Percentiles rank a stretch among this genome's conserved stretches.
Conservation (phyloP, 1,140 invertebrate species). For the Trichonephila inaurata region DNA sequence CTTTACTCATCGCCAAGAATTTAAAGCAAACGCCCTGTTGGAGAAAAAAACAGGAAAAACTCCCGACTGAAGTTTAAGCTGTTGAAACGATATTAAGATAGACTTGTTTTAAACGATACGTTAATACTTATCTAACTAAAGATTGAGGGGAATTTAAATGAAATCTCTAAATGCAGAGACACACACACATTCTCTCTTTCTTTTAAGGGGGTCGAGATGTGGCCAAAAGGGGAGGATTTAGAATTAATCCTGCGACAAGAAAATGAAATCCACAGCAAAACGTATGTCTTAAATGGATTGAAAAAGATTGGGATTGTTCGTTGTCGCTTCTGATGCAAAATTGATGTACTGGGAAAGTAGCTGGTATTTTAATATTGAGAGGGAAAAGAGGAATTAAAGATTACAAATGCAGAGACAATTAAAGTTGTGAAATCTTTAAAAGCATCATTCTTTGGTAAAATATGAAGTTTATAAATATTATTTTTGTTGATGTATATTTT, state of each 20-base stretch:
- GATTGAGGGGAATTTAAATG: conserved; percentile 66
- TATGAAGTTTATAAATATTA: too few relatives aligned
- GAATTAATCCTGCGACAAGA: conserved; percentile 63
- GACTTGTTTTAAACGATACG: conserved; percentile 50
- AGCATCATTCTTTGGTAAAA: too few relatives aligned
- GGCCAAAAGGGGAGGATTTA: conserved; percentile 8
- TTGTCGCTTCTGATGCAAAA: neutral
- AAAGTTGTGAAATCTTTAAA: too few relatives aligned
- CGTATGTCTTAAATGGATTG: conserved; percentile 17
- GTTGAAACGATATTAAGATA: conserved; percentile 48
- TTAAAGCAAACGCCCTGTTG: neutral
- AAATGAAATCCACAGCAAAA: conserved; percentile 5
- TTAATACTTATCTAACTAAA: conserved; percentile 53
- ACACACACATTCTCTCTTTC: neutral
- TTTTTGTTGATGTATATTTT: too few relatives aligned
- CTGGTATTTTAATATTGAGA: neutral
- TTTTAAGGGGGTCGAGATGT: conserved; percentile 42
- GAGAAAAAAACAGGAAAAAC: neutral
- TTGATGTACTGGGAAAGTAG: neutral
- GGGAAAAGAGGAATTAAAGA: too few relatives aligned
- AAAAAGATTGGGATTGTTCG: neutral
- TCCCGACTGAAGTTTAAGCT: conserved; percentile 29
- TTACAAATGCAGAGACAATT: too few relatives aligned
- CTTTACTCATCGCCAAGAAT: neutral
- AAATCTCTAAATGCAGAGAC: conserved; percentile 58